Conservation (phyloP, 2,113 vertebrate genomes). For the Atherinomorus stipes region DNA sequence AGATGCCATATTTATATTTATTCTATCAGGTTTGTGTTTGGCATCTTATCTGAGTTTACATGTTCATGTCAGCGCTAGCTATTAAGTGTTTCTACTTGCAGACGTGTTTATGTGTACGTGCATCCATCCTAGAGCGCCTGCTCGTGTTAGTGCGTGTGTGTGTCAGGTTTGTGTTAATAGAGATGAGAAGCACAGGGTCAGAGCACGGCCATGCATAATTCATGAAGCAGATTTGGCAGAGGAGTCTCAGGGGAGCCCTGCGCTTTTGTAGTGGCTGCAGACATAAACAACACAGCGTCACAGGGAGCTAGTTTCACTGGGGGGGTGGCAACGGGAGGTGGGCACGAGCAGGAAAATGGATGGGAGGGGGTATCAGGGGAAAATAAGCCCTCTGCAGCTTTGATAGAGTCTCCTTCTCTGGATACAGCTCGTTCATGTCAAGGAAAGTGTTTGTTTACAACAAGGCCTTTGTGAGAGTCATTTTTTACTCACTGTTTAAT, state of each 20-base stretch:
- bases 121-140: conserved; percentile 14
- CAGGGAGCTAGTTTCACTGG: conserved; percentile 67
- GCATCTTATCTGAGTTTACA: conserved; percentile 40
- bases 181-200: conserved; percentile 81
- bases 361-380: conserved; percentile 47
- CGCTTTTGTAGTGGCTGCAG: conserved; percentile 80
- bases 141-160: conserved; percentile 23
- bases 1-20: conserved; percentile 28
- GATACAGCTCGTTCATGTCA: conserved; percentile 50
- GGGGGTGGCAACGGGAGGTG: conserved; percentile 48
- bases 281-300: conserved; percentile 81
- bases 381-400: conserved; percentile 67
- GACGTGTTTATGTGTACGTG: conserved; percentile 21
- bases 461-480: conserved; percentile 54
- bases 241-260: conserved; percentile 75
- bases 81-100: conserved; percentile 40
- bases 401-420: conserved; percentile 59
- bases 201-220: conserved; percentile 79
- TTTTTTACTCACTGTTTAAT: conserved; percentile 64
- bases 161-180: conserved; percentile 80
- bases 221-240: conserved; percentile 81
- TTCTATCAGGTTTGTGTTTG: conserved; percentile 45
- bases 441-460: conserved; percentile 71
- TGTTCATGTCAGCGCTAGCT: conserved; percentile 22
- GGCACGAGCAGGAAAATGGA: conserved; percentile 47